These are phyloP conservation scores for Dryadula phaetusa DNA, from an alignment of 2,888 invertebrate genomes.

Conservation along the genomic window DNA sequence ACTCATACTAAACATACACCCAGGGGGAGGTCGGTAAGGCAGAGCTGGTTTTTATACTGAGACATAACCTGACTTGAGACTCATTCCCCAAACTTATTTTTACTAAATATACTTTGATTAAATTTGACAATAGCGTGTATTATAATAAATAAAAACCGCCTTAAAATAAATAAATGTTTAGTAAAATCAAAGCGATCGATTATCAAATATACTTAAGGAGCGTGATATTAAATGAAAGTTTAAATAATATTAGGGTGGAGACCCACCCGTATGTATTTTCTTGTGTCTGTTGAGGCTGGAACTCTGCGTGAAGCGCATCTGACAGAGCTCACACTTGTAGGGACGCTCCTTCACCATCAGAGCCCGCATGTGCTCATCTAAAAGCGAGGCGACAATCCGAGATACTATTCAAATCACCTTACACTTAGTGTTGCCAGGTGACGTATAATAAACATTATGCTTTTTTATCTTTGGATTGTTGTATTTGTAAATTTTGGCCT, in stretches of 20 bases:
- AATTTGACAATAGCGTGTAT: not conserved
- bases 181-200: not conserved
- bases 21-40: slow-evolving; percentile 79
- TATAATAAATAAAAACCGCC: not conserved
- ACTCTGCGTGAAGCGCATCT: slow-evolving; percentile 89
- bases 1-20: slow-evolving; percentile 75
- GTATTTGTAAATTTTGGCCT: slow-evolving; percentile 12
- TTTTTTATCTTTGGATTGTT: not conserved
- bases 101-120: not conserved
- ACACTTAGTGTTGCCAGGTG: slow-evolving; percentile 40
- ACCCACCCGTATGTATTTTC: slow-evolving; percentile 87
- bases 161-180: not conserved
- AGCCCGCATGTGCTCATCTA: slow-evolving; percentile 84
- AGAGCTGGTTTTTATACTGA: slow-evolving; percentile 14
- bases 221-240: slow-evolving; percentile 17
- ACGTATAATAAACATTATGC: not conserved
- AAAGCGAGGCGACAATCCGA: slow-evolving; percentile 75
- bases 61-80: not conserved
- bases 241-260: slow-evolving; percentile 44
- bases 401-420: slow-evolving; percentile 54
- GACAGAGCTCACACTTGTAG: slow-evolving; percentile 87
- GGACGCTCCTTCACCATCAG: slow-evolving; percentile 84
- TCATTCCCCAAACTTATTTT: slow-evolving; percentile 6
- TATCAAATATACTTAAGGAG: slow-evolving; percentile 3
- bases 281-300: slow-evolving; percentile 89